These are phyloP conservation scores for Temnothorax ravouxi DNA, from an alignment of 2,888 invertebrate genomes.

Conservation along the genomic window DNA sequence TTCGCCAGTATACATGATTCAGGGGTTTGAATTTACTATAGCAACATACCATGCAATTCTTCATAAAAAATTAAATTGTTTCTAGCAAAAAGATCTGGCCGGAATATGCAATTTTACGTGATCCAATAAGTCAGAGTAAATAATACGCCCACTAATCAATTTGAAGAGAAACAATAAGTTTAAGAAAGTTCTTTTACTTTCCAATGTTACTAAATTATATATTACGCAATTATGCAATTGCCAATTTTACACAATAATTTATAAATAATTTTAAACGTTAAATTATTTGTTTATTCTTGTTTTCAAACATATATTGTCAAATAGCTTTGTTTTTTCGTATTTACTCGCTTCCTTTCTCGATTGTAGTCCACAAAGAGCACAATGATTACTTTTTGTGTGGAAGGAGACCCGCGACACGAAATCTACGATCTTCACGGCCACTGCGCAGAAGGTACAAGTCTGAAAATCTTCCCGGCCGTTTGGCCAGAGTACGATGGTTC, in stretches of 20 bases:
- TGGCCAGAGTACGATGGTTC: slow-evolving; percentile 73
- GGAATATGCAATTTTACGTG: too few relatives aligned
- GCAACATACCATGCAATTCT: too few relatives aligned
- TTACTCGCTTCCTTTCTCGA: neutral
- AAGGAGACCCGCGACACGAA: slow-evolving; percentile 43
- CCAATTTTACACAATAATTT: neutral
- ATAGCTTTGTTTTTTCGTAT: neutral
- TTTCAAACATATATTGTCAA: neutral
- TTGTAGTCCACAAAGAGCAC: slow-evolving; percentile 4
- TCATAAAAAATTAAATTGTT: too few relatives aligned
- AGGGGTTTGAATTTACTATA: too few relatives aligned
- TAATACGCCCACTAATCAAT: too few relatives aligned
- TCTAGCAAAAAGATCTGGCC: too few relatives aligned
- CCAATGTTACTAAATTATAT: too few relatives aligned
- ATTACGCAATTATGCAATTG: too few relatives aligned
- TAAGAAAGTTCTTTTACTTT: too few relatives aligned
- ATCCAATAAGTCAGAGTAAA: too few relatives aligned
- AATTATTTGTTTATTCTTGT: neutral
- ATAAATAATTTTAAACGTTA: neutral
- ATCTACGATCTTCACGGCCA: slow-evolving; percentile 76
- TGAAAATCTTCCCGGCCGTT: slow-evolving; percentile 75
- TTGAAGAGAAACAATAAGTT: too few relatives aligned
- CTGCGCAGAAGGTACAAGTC: slow-evolving; percentile 70
- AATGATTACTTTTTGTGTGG: slow-evolving; percentile 28
- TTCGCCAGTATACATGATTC: too few relatives aligned